These are phyloP conservation scores for Oscheius sp. DNA, from an alignment of 2,888 invertebrate genomes.

Conservation along the genomic window DNA sequence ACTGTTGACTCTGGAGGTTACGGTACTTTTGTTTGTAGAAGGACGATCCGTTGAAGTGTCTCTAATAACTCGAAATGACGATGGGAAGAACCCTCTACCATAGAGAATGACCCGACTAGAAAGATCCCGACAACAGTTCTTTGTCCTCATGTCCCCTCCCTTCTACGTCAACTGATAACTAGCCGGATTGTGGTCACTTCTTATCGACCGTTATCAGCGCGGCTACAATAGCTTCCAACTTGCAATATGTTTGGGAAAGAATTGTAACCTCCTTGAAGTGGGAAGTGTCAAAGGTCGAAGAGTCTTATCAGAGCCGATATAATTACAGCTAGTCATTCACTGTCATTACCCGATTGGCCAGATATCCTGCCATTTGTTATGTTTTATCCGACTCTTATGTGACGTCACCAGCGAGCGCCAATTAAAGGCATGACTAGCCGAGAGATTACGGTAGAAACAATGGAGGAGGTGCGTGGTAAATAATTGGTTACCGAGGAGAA, in stretches of 20 bases:
- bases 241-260: not conserved
- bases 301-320: not conserved
- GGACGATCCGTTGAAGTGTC: no score
- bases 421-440: conserved; percentile 23
- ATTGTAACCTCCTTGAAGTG: not conserved
- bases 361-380: conserved; percentile 17
- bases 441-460: conserved; percentile 27
- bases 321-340: not conserved
- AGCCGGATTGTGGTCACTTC: conserved; percentile 5
- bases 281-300: no score
- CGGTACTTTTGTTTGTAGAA: no score
- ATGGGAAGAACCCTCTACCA: no score
- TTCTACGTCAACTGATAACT: conserved; percentile 7
- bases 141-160: not conserved
- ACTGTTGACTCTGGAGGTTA: no score
- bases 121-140: no score
- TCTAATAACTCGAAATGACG: no score
- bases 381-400: not conserved
- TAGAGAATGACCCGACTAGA: no score
- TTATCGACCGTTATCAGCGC: conserved; percentile 14
- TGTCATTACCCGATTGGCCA: conserved; percentile 24
- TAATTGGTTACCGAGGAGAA: not conserved
- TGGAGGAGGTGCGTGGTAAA: conserved; percentile 8
- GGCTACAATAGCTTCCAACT: conserved; percentile 2
- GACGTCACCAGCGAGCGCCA: conserved; percentile 21